Evolutionary conservation across 2,113 vertebrate genomes (phyloP).

Genomic region (Seriola rivoliana): DNA sequence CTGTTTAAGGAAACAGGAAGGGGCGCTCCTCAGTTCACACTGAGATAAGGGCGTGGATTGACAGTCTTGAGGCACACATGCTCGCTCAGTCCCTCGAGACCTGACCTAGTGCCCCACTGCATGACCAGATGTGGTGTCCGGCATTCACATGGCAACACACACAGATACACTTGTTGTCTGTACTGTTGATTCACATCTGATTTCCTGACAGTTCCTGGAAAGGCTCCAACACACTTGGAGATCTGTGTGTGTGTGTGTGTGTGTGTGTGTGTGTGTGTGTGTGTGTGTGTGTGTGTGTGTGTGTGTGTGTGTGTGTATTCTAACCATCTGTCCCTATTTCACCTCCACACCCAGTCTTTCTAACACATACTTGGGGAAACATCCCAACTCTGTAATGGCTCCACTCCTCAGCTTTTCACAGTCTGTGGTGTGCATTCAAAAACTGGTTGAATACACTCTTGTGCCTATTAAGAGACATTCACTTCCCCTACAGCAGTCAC

Average conservation of each 20-base stretch:
- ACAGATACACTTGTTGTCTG: slow-evolving; percentile 5
- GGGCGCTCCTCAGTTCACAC: slow-evolving; percentile 73
- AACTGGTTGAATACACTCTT: slow-evolving; percentile 17
- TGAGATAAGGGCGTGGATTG: slow-evolving; percentile 77
- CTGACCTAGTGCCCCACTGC: slow-evolving; percentile 62
- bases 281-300: background rate
- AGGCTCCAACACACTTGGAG: slow-evolving; percentile 24
- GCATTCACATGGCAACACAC: background rate
- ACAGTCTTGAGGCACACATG: slow-evolving; percentile 47
- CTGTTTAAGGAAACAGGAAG: slow-evolving; percentile 83
- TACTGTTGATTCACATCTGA: slow-evolving; percentile 46
- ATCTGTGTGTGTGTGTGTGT: background rate
- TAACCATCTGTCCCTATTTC: slow-evolving; percentile 64
- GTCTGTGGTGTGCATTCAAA: slow-evolving; percentile 14
- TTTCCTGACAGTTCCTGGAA: slow-evolving; percentile 46
- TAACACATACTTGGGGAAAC: slow-evolving; percentile 58
- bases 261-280: background rate
- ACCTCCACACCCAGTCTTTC: slow-evolving; percentile 65
- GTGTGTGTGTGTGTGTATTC: slow-evolving; percentile 29
- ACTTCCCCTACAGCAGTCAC: background rate
- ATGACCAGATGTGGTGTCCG: slow-evolving; percentile 74
- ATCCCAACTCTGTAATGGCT: slow-evolving; percentile 36
- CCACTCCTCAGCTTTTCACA: slow-evolving; percentile 40
- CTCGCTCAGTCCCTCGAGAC: slow-evolving; percentile 48
- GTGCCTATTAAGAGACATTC: slow-evolving; percentile 20